phyloP scores from a whole-genome alignment of 2,888 invertebrate species.

The Cantharis flavilabris region DNA sequence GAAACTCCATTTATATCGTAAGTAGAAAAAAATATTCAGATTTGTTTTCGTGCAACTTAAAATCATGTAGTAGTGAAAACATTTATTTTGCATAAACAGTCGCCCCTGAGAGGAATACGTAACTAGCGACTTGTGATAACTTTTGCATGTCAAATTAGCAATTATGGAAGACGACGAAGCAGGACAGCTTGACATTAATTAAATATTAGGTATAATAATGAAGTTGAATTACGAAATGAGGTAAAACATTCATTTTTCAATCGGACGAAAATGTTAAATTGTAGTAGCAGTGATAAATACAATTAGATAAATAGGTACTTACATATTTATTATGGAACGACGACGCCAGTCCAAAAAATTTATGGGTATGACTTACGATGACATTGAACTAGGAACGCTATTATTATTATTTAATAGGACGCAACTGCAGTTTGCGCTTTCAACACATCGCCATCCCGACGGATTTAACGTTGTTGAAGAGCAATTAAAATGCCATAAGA shows the following conservation, averaged over 20 bases:
- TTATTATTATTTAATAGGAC: conserved; percentile 15
- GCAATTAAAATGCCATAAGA: conserved; percentile 21
- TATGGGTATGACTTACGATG: background rate
- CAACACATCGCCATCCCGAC: conserved; percentile 13
- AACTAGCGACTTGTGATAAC: conserved; percentile 26
- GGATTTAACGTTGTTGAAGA: conserved; percentile 21
- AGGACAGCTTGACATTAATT: conserved; percentile 31
- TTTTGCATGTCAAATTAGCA: conserved; percentile 30
- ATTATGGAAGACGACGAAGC: conserved; percentile 22
- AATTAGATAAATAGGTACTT: background rate
- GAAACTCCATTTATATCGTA: no score
- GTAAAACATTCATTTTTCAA: background rate
- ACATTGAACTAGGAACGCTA: background rate
- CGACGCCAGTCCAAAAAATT: background rate
- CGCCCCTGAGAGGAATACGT: conserved; percentile 22
- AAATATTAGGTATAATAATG: conserved; percentile 20
- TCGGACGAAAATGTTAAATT: background rate
- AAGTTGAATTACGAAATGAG: background rate
- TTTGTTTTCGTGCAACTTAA: background rate
- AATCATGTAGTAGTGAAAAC: conserved; percentile 23
- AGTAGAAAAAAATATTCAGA: background rate
- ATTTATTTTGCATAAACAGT: conserved; percentile 32
- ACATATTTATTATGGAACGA: background rate
- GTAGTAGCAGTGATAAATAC: background rate
- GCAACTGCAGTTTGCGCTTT: conserved; percentile 25